Percentiles rank a stretch among this genome's conserved stretches.
phyloP scores from a whole-genome alignment of 2,113 vertebrate genomes.

The Aix galericulata region DNA sequence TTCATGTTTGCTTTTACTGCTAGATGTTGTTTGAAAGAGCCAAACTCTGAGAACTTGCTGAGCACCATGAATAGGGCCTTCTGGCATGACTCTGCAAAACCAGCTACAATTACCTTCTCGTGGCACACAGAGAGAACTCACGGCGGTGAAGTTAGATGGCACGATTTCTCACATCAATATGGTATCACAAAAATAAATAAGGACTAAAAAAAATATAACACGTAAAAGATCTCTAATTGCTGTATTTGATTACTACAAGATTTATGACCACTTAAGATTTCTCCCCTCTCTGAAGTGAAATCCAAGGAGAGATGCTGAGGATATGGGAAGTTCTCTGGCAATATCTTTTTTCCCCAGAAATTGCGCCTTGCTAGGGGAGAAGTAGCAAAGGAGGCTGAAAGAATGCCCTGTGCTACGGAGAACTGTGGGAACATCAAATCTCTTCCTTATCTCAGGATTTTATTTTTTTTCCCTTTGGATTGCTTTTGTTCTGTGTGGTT shows the following conservation, averaged over 20 bases:
- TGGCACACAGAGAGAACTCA: conserved; percentile 9
- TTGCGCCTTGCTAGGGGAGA: background rate
- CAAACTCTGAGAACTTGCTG: background rate
- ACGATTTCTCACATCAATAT: background rate
- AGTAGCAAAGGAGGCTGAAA: background rate
- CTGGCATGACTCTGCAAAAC: background rate
- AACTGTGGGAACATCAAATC: conserved; percentile 9
- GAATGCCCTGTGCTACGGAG: background rate
- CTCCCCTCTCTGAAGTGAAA: conserved; percentile 40
- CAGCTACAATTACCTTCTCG: conserved; percentile 13
- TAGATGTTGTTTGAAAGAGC: background rate
- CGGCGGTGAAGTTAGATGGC: background rate
- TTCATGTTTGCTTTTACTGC: background rate
- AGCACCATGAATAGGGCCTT: background rate
- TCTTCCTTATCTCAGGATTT: background rate
- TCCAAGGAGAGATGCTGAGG: conserved; percentile 43
- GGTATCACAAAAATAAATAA: conserved; percentile 24
- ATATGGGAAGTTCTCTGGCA: background rate
- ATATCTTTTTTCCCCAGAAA: background rate
- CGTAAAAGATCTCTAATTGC: background rate
- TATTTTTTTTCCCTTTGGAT: background rate
- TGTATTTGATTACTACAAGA: conserved; percentile 60
- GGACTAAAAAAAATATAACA: background rate
- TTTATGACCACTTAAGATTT: conserved; percentile 36
- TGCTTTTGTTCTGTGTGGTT: background rate